Evolutionary conservation across 2,113 vertebrate species (phyloP).

Genomic region (Daubentonia madagascariensis): DNA sequence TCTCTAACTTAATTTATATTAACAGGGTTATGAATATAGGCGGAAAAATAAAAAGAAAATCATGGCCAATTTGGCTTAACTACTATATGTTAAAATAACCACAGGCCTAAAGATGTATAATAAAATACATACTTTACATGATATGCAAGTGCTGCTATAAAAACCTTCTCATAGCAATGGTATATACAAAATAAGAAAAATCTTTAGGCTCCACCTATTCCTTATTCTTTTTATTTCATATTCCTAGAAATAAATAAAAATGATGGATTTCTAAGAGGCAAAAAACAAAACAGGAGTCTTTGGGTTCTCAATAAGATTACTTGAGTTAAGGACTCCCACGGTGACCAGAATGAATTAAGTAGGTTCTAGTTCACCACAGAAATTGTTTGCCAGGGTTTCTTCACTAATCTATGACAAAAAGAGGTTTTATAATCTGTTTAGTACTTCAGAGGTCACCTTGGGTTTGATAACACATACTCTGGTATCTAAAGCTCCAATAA

Average conservation of each 20-base stretch:
- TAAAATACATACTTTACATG: neutral
- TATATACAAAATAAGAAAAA: neutral
- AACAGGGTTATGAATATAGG: neutral
- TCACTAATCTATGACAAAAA: neutral
- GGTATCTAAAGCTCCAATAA: neutral
- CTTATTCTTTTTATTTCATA: neutral
- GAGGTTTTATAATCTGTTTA: neutral
- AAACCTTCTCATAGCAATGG: neutral
- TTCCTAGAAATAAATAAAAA: conserved; percentile 24
- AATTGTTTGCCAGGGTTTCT: neutral
- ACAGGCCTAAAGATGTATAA: neutral
- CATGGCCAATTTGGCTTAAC: neutral
- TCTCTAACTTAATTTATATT: conserved; percentile 61
- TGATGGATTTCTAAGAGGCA: neutral
- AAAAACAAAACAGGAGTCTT: neutral
- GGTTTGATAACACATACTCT: neutral
- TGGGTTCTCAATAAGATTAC: neutral
- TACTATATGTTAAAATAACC: neutral
- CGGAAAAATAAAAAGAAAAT: conserved; percentile 68
- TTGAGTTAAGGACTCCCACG: neutral
- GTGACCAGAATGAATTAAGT: neutral
- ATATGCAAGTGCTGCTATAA: neutral
- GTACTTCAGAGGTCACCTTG: neutral
- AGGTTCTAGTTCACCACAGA: neutral
- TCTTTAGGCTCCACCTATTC: neutral